Base-by-base conservation (phyloP, 2,113 vertebrate species). In the Calidris pugnax region DNA sequence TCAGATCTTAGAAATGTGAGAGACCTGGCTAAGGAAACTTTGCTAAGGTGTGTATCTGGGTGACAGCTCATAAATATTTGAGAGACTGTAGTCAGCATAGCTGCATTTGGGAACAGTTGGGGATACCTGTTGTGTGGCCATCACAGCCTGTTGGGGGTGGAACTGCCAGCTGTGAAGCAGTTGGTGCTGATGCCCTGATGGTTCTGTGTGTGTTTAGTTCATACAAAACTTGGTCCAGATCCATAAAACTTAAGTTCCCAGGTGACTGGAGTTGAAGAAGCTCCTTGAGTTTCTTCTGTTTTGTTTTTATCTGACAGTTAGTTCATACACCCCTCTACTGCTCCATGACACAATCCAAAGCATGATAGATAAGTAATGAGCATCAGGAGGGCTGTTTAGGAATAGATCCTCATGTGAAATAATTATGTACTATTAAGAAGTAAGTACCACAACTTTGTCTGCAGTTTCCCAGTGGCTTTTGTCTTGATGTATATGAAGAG, bases 51-150 rank as follows among this genome's bases (percentile, higher is more conserved):
- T 17, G 2, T 63, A 1, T n/a, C 10, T 66, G 64, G 57, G 7
- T 41, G 53, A 33, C 21, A 68, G 30, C 7, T 28, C 45, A 22
- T 18, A 59, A 43, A 8, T 69, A 19, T 26, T 45, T 68, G 35
- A 33, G 27, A 43, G 28, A 45, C 18, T 63, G 4, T 30, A 41
- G 51, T 11, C 28, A 7, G 5, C 1, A 2, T 66, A 53, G 30
- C 21, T 66, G 26, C n/a, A 0, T 0, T 56, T 23, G 48, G 41
- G 16, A 39, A 13, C 27, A 22, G 6, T 0, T 57, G n/a, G 47
- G 5, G 28, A 20, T 59, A 12, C 12, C 4, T 59, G 18, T n/a
- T 66, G 15, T 33, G 14, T 18, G 35, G 37, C 13, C 9, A 1
- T 7, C 48, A 19, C 14, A 43, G 21, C 10, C 8, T 41, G 5